Evolutionary conservation across 2,113 vertebrate genomes (phyloP).

Genomic region (Piaya cayana): DNA sequence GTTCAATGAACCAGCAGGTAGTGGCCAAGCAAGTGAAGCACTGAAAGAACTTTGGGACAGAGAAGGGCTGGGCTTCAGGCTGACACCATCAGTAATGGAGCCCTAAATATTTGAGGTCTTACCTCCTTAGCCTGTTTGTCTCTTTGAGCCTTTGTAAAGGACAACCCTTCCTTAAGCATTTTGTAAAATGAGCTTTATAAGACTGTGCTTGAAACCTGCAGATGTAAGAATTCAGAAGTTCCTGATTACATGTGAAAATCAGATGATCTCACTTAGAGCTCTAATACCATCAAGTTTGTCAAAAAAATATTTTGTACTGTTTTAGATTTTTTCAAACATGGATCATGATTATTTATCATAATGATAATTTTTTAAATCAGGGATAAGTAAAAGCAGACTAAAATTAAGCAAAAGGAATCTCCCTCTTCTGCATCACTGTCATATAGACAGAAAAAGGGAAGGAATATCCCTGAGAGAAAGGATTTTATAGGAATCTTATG

Average conservation of each 20-base stretch:
- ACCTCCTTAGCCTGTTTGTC: neutral
- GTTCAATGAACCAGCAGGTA: neutral
- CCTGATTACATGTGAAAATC: neutral
- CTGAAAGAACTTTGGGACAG: neutral
- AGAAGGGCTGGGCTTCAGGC: neutral
- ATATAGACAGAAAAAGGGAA: neutral
- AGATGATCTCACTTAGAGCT: neutral
- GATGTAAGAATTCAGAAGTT: neutral
- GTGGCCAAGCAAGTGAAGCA: neutral
- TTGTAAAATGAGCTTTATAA: neutral
- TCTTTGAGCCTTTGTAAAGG: neutral
- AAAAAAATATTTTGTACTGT: neutral
- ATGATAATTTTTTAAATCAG: neutral
- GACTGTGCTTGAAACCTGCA: neutral
- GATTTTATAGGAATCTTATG: neutral
- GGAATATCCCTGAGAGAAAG: neutral
- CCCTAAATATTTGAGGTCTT: neutral
- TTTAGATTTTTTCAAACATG: neutral
- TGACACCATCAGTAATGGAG: neutral
- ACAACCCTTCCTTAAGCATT: neutral
- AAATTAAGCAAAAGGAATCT: neutral
- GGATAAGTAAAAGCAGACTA: neutral
- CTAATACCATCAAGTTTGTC: accelerated
- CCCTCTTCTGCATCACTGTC: neutral
- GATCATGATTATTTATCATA: neutral